Evolutionary conservation across 2,113 vertebrate species (phyloP).

Genomic region (Anser cygnoides): DNA sequence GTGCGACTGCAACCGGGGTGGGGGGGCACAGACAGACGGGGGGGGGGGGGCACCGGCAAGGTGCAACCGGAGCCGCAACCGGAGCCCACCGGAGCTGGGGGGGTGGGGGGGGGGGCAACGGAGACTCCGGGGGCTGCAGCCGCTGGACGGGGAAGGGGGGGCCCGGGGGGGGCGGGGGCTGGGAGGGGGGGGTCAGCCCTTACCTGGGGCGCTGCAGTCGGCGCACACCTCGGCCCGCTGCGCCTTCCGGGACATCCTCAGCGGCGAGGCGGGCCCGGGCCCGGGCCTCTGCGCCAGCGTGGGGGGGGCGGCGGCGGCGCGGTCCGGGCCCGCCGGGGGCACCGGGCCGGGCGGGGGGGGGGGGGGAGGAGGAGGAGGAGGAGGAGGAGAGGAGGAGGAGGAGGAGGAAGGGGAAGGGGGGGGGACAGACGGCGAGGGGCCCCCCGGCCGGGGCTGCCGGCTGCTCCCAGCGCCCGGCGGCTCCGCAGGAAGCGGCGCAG

Average conservation of each 20-base stretch:
- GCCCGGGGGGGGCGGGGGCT: background rate
- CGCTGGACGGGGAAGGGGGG: background rate
- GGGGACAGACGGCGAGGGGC: background rate
- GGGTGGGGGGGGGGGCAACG: too few relatives aligned
- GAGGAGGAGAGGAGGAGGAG: background rate
- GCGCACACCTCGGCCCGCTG: background rate
- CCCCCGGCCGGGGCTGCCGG: background rate
- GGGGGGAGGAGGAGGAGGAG: background rate
- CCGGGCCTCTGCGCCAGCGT: too few relatives aligned
- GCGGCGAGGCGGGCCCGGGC: background rate
- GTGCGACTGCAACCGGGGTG: too few relatives aligned
- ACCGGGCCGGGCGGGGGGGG: too few relatives aligned
- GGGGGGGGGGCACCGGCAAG: too few relatives aligned
- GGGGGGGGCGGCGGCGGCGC: background rate
- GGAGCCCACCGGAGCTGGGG: background rate
- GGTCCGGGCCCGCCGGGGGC: background rate
- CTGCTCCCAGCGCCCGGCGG: background rate
- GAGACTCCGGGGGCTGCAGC: too few relatives aligned
- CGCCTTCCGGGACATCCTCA: conserved; percentile 1
- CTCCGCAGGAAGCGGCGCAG: background rate
- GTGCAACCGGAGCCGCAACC: background rate
- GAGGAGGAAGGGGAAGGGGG: background rate
- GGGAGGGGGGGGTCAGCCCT: background rate
- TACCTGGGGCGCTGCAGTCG: background rate
- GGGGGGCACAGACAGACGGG: too few relatives aligned